Conservation (phyloP, 2,113 vertebrate genomes). For the Tyto alba region DNA sequence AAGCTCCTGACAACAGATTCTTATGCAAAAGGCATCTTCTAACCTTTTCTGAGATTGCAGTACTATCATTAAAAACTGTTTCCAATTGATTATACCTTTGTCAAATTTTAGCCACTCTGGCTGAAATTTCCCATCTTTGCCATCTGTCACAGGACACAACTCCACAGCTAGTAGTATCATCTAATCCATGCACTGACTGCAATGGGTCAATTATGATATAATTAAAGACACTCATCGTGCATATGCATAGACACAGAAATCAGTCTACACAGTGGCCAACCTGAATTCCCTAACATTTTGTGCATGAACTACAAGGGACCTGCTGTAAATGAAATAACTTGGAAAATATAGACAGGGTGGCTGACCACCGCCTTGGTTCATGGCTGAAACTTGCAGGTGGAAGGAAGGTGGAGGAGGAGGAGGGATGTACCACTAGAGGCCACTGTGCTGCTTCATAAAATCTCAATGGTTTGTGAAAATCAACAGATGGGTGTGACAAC, state of each 20-base stretch:
- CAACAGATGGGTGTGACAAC: neutral
- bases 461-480: neutral
- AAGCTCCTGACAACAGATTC: neutral
- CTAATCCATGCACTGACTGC: neutral
- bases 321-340: neutral
- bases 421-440: neutral
- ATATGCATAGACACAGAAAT: neutral
- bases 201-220: rapidly evolving
- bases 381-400: neutral
- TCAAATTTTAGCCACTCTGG: neutral
- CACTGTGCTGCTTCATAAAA: neutral
- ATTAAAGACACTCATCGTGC: neutral
- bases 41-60: neutral
- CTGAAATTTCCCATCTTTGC: neutral
- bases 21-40: neutral
- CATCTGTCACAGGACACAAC: neutral
- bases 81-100: neutral
- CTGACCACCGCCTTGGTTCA: neutral
- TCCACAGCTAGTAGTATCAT: neutral
- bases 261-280: neutral
- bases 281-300: neutral
- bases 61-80: neutral
- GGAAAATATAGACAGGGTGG: neutral
- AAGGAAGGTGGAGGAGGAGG: neutral
- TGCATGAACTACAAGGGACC: neutral